Conservation (phyloP, 2,113 vertebrate species). For the Neotragus moschatus region DNA sequence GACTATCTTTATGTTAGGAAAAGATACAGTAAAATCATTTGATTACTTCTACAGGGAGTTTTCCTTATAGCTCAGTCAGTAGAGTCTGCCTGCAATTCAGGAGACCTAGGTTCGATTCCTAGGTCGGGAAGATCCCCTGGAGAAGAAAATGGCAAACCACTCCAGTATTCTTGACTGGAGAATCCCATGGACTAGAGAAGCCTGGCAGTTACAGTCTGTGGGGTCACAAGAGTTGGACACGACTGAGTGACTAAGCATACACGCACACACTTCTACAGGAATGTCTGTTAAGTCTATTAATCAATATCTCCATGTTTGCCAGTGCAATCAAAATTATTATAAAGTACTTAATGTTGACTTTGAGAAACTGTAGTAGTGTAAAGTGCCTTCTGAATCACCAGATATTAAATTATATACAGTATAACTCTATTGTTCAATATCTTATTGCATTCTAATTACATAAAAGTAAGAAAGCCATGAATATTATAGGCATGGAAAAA, state of each 20-base stretch:
- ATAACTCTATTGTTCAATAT: constrained; percentile 43
- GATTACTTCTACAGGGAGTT: neutral
- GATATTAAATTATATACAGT: constrained; percentile 37
- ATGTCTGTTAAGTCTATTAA: constrained; percentile 7
- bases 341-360: constrained; percentile 33
- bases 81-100: neutral
- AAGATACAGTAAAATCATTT: neutral
- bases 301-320: constrained; percentile 1
- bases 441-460: constrained; percentile 32
- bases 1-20: neutral
- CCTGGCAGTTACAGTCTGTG: neutral
- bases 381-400: constrained; percentile 51
- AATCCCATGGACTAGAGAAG: neutral
- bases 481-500: neutral
- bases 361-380: constrained; percentile 28
- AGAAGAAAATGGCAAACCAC: neutral
- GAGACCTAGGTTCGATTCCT: neutral
- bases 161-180: neutral
- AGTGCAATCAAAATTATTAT: constrained; percentile 38
- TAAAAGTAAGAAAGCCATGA: constrained; percentile 16
- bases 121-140: neutral
- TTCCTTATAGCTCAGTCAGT: neutral
- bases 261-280: neutral
- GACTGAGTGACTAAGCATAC: neutral
- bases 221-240: neutral